A percentile compares a stretch with the other conserved stretches of the same genome.
phyloP scores from a whole-genome alignment of 2,113 vertebrate species.

The Otolemur garnettii region DNA sequence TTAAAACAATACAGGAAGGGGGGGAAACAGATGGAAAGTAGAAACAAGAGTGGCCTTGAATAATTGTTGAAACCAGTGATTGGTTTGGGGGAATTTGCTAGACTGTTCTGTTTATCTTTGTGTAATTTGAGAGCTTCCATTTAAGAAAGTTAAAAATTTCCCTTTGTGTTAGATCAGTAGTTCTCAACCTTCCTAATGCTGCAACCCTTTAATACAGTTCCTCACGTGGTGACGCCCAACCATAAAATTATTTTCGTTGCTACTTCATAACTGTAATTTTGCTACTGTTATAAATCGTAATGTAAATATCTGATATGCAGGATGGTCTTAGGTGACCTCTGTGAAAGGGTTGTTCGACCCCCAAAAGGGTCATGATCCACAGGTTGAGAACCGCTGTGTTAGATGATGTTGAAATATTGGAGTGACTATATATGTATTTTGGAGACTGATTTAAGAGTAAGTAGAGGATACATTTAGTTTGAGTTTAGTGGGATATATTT shows the following conservation, averaged over 20 bases:
- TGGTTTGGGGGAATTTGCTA: background rate
- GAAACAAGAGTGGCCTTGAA: background rate
- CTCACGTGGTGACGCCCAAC: too few species aligned
- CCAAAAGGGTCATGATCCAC: too few species aligned
- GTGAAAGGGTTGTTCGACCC: too few species aligned
- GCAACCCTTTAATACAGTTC: too few species aligned
- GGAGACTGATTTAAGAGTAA: background rate
- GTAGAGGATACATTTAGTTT: background rate
- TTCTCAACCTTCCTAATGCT: too few species aligned
- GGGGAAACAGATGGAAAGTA: background rate
- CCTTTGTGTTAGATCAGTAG: background rate
- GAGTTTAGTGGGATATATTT: background rate
- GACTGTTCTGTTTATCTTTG: background rate
- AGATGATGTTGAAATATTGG: background rate
- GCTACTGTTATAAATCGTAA: too few species aligned
- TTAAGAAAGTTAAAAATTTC: background rate
- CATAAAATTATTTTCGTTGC: too few species aligned
- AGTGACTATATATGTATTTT: background rate
- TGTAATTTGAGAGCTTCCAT: background rate
- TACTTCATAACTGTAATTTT: too few species aligned
- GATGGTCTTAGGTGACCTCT: too few species aligned
- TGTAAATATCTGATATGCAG: too few species aligned
- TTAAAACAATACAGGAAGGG: background rate
- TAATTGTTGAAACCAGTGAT: background rate
- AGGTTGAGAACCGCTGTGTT: background rate